Base-by-base conservation (phyloP, 2,797 vertebrate species). In the Gymnoscopelus braueri region DNA sequence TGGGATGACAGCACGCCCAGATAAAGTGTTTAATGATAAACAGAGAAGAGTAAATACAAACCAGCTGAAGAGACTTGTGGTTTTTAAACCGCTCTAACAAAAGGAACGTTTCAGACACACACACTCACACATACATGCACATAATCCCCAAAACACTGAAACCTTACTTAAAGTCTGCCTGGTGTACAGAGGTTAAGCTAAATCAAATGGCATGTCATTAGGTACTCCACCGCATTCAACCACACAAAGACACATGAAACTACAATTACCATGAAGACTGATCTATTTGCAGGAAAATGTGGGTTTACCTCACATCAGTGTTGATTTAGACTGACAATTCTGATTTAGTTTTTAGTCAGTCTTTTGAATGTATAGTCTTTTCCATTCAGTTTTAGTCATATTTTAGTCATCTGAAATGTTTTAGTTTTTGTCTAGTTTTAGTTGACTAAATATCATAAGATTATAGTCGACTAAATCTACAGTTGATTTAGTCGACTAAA, bases 1-100 rank as follows among this genome's bases (percentile, higher is more conserved):
- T 32, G 12, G 35, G 72, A 78, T 68, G 73, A 85, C 71, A 65
- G 58, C 29, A 56, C 53, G 75, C 74, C 66, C 74, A 87, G 79
- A 72, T 75, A 59, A 60, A 47, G 71, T 78, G 82, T 87, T 84
- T 84, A 86, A 91, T 84, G 84, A 80, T 84, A 84, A 88, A 88
- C 83, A 81, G 76, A 71, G 70, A 71, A 56, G 51, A 59, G 55
- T 89, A 89, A 91, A 44, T 44, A 44, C 39, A 44, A 88, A 72
- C 72, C 71, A 86, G 79, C 81, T 84, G 78, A 84, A 15, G 57
- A 57, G 55, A 68, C 53, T 61, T 11, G 13, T 39, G 63, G 54
- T 50, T 60, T 71, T 68, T 63, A 60, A 65, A 63, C 52, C 62
- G 56, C 52, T 72, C 62, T 69, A 80, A 82, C 63, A 29, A 44